A percentile compares a stretch with the other conserved stretches of the same genome.
Evolutionary conservation across 2,113 vertebrate genomes (phyloP).

Genomic region (Scatophagus argus): DNA sequence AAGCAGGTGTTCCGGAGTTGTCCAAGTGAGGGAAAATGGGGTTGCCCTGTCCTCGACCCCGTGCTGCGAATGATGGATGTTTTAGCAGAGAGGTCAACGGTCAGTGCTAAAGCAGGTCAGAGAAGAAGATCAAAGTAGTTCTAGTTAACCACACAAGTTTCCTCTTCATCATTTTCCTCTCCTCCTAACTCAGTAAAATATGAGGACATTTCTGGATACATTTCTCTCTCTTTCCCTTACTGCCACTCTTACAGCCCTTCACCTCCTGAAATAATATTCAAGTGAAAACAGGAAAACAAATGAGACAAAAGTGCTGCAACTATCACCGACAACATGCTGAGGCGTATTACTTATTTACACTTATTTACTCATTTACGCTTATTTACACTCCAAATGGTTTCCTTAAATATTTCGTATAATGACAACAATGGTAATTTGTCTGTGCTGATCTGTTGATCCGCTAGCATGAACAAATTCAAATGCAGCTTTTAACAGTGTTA

Average conservation of each 20-base stretch:
- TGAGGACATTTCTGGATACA: constrained; percentile 4
- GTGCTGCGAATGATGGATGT: constrained; percentile 68
- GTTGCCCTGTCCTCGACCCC: constrained; percentile 64
- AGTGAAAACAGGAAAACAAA: background rate
- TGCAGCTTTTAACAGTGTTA: background rate
- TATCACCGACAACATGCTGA: background rate
- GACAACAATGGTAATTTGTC: background rate
- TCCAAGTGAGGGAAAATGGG: constrained; percentile 37
- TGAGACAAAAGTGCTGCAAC: background rate
- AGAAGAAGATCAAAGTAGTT: constrained; percentile 59
- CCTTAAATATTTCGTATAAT: background rate
- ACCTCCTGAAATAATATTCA: background rate
- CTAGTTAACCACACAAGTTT: constrained; percentile 38
- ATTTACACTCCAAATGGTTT: background rate
- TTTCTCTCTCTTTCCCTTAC: background rate
- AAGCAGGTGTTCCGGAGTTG: constrained; percentile 59
- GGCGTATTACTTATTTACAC: too few species aligned
- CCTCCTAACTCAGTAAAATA: constrained; percentile 22
- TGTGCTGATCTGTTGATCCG: background rate
- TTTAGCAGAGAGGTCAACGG: constrained; percentile 54
- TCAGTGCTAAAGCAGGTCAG: constrained; percentile 57
- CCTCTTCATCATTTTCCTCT: constrained; percentile 39
- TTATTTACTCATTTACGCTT: too few species aligned
- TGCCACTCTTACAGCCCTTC: background rate
- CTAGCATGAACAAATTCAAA: background rate